Evolutionary conservation across 2,797 vertebrate species (phyloP).

Genomic region (Danio choprae): DNA sequence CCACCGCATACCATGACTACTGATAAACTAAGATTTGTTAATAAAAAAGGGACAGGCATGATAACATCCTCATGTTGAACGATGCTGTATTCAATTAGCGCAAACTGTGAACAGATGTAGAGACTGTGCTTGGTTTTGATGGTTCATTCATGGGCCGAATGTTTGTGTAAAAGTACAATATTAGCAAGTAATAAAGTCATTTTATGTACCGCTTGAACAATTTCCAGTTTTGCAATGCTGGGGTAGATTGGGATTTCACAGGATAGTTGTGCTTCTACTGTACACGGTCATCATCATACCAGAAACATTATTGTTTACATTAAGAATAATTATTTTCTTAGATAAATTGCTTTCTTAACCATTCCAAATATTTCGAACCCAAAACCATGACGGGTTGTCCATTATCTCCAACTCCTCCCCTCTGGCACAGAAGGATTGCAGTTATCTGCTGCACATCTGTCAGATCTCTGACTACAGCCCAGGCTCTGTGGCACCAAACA

Average conservation of each 20-base stretch:
- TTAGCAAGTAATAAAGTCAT: conserved; percentile 17
- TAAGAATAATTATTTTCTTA: conserved; percentile 51
- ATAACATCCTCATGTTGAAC: conserved; percentile 24
- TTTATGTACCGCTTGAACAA: conserved; percentile 18
- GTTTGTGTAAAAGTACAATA: conserved; percentile 17
- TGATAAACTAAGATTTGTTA: conserved; percentile 40
- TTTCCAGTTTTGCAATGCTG: background rate
- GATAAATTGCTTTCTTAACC: conserved; percentile 61
- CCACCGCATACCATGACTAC: conserved; percentile 33
- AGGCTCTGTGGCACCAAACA: conserved; percentile 74
- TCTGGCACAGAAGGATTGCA: conserved; percentile 40
- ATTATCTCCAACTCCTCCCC: conserved; percentile 61
- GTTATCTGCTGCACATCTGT: conserved; percentile 67
- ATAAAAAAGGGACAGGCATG: conserved; percentile 26
- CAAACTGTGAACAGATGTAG: background rate
- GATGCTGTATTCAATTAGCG: conserved; percentile 17
- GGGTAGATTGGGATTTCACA: conserved; percentile 31
- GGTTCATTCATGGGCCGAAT: conserved; percentile 5
- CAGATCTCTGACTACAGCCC: conserved; percentile 62
- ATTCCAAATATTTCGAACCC: conserved; percentile 60
- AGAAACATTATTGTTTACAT: conserved; percentile 53
- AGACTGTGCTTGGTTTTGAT: background rate
- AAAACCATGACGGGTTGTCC: conserved; percentile 51
- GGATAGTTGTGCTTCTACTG: conserved; percentile 12
- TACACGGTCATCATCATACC: conserved; percentile 35